Percentiles rank a stretch among this genome's conserved stretches.
Evolutionary conservation across 2,888 invertebrate species (phyloP).

Genomic region (Dasysyrphus albostriatus): DNA sequence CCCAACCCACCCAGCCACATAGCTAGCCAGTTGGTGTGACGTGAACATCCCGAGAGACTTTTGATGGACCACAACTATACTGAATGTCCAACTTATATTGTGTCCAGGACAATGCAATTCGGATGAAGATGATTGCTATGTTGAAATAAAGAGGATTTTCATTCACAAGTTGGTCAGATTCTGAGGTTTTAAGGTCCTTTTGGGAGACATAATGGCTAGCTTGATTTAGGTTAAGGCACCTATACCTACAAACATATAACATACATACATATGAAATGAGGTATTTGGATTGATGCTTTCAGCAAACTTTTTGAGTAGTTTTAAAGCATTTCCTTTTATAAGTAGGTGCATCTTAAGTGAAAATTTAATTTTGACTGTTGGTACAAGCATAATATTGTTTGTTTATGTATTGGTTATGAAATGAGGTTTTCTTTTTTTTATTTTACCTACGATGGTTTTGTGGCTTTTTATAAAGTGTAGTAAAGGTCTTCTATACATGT

Average conservation of each 20-base stretch:
- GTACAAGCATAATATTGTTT: background rate
- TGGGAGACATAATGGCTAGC: constrained; percentile 2
- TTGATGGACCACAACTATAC: constrained; percentile 60
- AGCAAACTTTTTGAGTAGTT: background rate
- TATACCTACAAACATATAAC: too few species aligned
- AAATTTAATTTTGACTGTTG: background rate
- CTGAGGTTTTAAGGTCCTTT: constrained; percentile 31
- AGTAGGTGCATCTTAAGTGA: background rate
- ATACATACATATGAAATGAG: background rate
- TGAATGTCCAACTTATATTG: constrained; percentile 65
- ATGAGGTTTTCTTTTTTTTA: background rate
- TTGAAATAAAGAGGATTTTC: constrained; percentile 68
- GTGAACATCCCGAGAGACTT: constrained; percentile 51
- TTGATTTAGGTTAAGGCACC: background rate
- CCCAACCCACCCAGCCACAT: background rate
- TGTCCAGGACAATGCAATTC: constrained; percentile 58
- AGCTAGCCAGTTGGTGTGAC: constrained; percentile 34
- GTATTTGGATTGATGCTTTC: background rate
- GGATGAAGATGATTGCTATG: constrained; percentile 66
- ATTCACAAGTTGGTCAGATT: constrained; percentile 43
- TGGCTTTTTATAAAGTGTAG: too few species aligned
- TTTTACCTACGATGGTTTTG: too few species aligned
- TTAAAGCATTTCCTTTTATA: background rate
- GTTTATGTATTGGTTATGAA: background rate
- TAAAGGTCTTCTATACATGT: too few species aligned